These are phyloP conservation scores for Hartigia nigra DNA, from an alignment of 2,888 invertebrate species.

Conservation along the genomic window DNA sequence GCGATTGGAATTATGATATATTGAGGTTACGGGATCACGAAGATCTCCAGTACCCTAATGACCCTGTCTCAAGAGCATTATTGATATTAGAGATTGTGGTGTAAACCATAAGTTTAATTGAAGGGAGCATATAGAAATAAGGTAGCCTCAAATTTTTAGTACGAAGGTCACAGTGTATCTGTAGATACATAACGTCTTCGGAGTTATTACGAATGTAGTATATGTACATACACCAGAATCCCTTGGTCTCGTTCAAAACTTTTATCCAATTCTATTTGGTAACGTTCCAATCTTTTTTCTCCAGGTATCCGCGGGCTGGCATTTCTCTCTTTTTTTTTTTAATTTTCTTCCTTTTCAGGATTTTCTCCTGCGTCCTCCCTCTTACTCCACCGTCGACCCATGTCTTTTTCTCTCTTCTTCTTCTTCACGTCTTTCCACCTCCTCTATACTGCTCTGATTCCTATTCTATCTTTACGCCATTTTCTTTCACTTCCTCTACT, in stretches of 20 bases:
- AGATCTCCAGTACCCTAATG: neutral
- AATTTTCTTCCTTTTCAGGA: neutral
- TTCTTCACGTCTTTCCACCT: neutral
- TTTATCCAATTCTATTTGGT: conserved; percentile 49
- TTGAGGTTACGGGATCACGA: neutral
- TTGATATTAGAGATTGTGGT: neutral
- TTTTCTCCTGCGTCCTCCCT: neutral
- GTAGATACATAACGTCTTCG: neutral
- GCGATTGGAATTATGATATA: neutral
- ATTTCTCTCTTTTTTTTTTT: conserved; percentile 33
- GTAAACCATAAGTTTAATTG: neutral
- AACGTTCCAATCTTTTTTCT: conserved; percentile 58
- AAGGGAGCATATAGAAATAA: neutral
- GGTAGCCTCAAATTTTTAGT: neutral
- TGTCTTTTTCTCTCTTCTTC: neutral
- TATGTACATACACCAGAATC: neutral
- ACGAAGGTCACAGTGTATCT: too few species aligned
- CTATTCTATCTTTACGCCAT: neutral
- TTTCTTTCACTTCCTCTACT: neutral
- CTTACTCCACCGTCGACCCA: neutral
- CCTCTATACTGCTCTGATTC: neutral
- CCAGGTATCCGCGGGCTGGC: conserved; percentile 50
- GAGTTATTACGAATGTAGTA: neutral
- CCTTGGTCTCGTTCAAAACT: conserved; percentile 36
- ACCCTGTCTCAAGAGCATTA: neutral